These are phyloP conservation scores for Rosalia funebris DNA, from an alignment of 2,888 invertebrate genomes.

Conservation along the genomic window DNA sequence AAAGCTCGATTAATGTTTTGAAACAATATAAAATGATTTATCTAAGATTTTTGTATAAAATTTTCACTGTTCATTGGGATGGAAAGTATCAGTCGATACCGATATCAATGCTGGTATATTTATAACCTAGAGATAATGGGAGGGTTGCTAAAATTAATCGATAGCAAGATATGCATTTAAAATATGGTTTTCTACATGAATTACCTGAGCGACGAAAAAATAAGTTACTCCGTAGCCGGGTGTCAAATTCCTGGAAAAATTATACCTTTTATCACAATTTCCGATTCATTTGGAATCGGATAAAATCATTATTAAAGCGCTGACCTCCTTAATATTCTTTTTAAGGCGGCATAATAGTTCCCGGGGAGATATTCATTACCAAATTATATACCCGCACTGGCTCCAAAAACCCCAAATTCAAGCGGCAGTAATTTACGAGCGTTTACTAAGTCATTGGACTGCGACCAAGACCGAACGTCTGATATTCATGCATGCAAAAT, in stretches of 20 bases:
- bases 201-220: slow-evolving; percentile 5
- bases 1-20: too few species aligned
- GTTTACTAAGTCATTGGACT: slow-evolving; percentile 29
- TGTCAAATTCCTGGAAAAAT: slow-evolving; percentile 18
- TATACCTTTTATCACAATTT: slow-evolving; percentile 21
- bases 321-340: slow-evolving; percentile 15
- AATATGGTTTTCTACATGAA: slow-evolving; percentile 6
- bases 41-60: too few species aligned
- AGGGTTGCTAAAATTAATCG: not conserved
- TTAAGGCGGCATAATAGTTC: slow-evolving; percentile 20
- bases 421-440: slow-evolving; percentile 22
- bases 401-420: slow-evolving; percentile 26
- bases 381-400: slow-evolving; percentile 30
- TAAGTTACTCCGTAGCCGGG: not conserved
- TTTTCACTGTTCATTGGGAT: too few species aligned
- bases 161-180: not conserved
- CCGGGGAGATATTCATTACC: slow-evolving; percentile 29
- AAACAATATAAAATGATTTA: too few species aligned
- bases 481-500: slow-evolving; percentile 19
- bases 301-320: slow-evolving; percentile 16
- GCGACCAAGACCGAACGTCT: slow-evolving; percentile 26
- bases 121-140: too few species aligned
- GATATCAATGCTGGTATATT: too few species aligned
- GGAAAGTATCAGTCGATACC: too few species aligned
- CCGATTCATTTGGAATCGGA: slow-evolving; percentile 19